phyloP scores from a whole-genome alignment of 2,113 vertebrate genomes.

The Thomomys bottae region DNA sequence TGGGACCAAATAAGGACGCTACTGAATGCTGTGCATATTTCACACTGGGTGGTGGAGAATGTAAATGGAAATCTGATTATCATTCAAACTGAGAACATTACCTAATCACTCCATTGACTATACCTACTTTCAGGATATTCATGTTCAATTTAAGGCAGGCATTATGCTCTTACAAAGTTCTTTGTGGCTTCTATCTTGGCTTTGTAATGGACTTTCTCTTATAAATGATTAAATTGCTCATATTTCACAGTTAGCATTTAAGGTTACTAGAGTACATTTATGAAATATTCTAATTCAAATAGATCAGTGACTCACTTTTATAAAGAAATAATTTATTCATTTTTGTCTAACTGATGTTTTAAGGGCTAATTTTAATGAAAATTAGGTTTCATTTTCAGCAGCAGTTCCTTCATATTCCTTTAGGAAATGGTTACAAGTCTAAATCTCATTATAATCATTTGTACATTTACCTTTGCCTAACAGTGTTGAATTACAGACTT shows the following conservation, averaged over 20 bases:
- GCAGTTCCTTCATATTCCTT: background rate
- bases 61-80: conserved; percentile 70
- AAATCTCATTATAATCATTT: background rate
- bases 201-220: conserved; percentile 73
- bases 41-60: conserved; percentile 26
- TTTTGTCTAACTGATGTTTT: conserved; percentile 32
- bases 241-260: conserved; percentile 72
- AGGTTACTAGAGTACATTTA: conserved; percentile 65
- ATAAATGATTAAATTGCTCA: conserved; percentile 78
- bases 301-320: conserved; percentile 53
- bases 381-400: conserved; percentile 40
- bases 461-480: background rate
- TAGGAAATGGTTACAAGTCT: background rate
- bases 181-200: conserved; percentile 66
- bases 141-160: conserved; percentile 76
- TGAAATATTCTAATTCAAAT: conserved; percentile 72
- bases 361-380: conserved; percentile 44
- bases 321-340: conserved; percentile 14
- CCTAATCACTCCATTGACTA: conserved; percentile 76
- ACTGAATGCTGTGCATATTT: conserved; percentile 69
- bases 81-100: conserved; percentile 73
- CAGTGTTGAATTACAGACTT: background rate
- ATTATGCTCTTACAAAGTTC: conserved; percentile 76
- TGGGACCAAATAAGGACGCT: conserved; percentile 56
- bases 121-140: conserved; percentile 74